phyloP scores from a whole-genome alignment of 2,797 vertebrate genomes.

The Galago senegalensis region DNA sequence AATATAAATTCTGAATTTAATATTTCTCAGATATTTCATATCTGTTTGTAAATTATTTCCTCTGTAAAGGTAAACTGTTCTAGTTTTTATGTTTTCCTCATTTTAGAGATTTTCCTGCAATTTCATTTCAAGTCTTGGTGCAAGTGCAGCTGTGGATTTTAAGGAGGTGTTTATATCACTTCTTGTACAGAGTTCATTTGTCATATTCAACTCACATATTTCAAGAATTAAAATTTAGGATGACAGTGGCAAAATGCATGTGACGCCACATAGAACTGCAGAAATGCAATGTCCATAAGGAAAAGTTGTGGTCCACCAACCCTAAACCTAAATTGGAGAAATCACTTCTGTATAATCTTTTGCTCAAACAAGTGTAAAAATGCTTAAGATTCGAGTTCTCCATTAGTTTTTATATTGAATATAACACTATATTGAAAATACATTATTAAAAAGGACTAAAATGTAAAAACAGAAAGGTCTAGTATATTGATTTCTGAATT shows the following conservation, averaged over 20 bases:
- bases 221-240: constrained; percentile 83
- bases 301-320: constrained; percentile 54
- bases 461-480: not conserved
- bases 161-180: constrained; percentile 85
- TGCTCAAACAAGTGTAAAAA: not conserved
- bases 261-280: constrained; percentile 61
- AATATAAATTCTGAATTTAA: constrained; percentile 10
- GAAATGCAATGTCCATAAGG: constrained; percentile 33
- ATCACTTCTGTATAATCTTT: not conserved
- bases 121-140: constrained; percentile 83
- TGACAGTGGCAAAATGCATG: constrained; percentile 65
- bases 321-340: not conserved
- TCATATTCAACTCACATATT: constrained; percentile 82
- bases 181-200: constrained; percentile 85
- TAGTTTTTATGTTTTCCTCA: constrained; percentile 80
- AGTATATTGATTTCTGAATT: constrained; percentile 22
- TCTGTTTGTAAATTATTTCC: constrained; percentile 84
- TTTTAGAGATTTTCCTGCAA: constrained; percentile 74
- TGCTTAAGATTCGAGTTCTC: constrained; percentile 47
- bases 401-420: not conserved
- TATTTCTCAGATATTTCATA: constrained; percentile 70
- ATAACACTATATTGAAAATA: constrained; percentile 57
- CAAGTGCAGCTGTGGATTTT: constrained; percentile 86
- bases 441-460: not conserved
- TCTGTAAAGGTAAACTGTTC: constrained; percentile 75